Evolutionary conservation across 2,888 invertebrate species (phyloP), one percentile per base, ranked within the genome.

Genomic region (Sinopyrophorus schimmeli): DNA sequence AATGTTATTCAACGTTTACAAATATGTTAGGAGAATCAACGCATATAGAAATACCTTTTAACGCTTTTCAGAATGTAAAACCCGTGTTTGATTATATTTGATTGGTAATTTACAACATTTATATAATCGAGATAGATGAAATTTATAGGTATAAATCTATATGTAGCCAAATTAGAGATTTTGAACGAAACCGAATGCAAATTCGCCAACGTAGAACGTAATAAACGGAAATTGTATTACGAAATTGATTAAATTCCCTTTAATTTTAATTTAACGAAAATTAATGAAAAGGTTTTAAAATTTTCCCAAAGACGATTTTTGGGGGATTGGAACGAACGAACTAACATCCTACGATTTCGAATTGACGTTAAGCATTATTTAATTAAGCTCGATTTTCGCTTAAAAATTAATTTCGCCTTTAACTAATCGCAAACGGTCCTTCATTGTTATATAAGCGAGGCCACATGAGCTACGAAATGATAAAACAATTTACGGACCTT

Each of bases 401-500:
- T 5, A 34, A 32, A 10, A 35, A 18, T n/a, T 9, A n/a, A 34
- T 18, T 32, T 18, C 2, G 18, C 10, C 18, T 5, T 9, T 9
- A 31, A 15, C 1, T 10, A 11, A 10, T 14, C 11, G 9, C 7
- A 16, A 23, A 9, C 11, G 10, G 20, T 14, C 11, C 14, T 24
- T 3, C 7, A 24, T 9, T 7, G 6, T 24, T 24, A 9, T 18
- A 18, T 7, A 9, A 24, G 6, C 26, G 11, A 27, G 35, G 23
- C 12, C 11, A 24, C 9, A 24, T 9, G 17, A 6, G 24, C 12
- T 40, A 40, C 39, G 30, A 40, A 40, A 40, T 11, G 30, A 28
- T 28, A 20, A 20, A 39, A 28, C 39, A 28, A 30, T 40, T 40
- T 40, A 40, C 30, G 30, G 15, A 30, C 59, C 53, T 58, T 62